These are phyloP conservation scores for Bos taurus DNA, from an alignment of 2,113 vertebrate species.

Conservation along the genomic window ARS-UCD2.0 NC_037331.1:12167001-12167500, in stretches of 20 bases:
- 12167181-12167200: neutral
- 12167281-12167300: neutral
- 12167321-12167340: neutral
- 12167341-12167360: neutral
- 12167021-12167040: neutral
- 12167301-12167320: neutral
- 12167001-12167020: neutral
- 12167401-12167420: too few relatives aligned
- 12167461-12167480: too few relatives aligned
- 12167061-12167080: neutral
- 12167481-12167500: too few relatives aligned
- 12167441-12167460: too few relatives aligned
- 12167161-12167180: neutral
- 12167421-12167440: too few relatives aligned
- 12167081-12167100: neutral
- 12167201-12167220: neutral
- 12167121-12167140: neutral
- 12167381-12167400: too few relatives aligned
- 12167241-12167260: neutral
- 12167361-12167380: too few relatives aligned
- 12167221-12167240: neutral
- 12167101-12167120: neutral
- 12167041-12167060: neutral
- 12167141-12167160: neutral
- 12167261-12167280: neutral